These are phyloP conservation scores for Sepioteuthis lessoniana DNA, from an alignment of 2,888 invertebrate species.

Conservation along the genomic window DNA sequence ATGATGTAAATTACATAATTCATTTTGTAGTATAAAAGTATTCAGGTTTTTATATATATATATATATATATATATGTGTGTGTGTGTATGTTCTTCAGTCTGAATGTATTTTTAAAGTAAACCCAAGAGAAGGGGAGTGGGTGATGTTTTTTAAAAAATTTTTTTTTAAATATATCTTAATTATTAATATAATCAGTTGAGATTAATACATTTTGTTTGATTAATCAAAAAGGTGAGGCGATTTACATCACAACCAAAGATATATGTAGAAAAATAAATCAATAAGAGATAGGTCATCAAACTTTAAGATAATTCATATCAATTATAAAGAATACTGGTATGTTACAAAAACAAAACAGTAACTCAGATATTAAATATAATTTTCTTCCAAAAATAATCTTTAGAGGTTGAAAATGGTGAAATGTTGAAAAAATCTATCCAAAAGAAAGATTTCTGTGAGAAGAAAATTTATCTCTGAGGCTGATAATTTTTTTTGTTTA, in stretches of 20 bases:
- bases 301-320: background rate
- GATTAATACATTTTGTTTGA: conserved; percentile 23
- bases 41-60: background rate
- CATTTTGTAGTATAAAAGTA: background rate
- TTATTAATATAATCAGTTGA: background rate
- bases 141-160: too few species aligned
- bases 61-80: too few species aligned
- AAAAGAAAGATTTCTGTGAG: background rate
- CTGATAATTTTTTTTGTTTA: background rate
- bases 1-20: background rate
- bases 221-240: background rate
- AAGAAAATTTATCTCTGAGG: background rate
- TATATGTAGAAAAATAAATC: background rate
- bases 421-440: background rate
- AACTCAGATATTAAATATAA: conserved; percentile 24
- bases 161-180: too few species aligned
- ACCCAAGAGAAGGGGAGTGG: background rate
- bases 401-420: background rate
- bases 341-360: background rate
- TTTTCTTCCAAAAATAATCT: conserved; percentile 17
- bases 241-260: conserved; percentile 11
- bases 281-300: background rate
- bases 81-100: background rate
- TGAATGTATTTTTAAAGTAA: background rate
- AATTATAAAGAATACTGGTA: conserved; percentile 13